Base-by-base conservation (phyloP, 2,113 vertebrate species). In the Otus sunia region DNA sequence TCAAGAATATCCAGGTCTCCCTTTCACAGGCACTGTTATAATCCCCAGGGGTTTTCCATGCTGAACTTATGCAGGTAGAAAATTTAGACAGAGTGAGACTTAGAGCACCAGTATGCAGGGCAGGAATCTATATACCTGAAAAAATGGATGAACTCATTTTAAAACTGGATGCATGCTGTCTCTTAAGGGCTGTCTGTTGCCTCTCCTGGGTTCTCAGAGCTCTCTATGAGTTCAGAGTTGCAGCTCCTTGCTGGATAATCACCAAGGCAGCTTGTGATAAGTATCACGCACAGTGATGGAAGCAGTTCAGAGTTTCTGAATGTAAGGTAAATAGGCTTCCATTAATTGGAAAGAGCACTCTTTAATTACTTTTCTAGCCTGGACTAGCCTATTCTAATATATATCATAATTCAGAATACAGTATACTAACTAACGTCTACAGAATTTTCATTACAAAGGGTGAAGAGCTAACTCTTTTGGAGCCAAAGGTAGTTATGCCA, bases 341-440 rank as follows among this genome's bases (percentile, higher is more conserved):
- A 67, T 96, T 97, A 95, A 95, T 95, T 97, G 92, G 84, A 96
- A 96, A 92, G 74, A 92, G 81, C 55, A 85, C 32, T 90, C 88
- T 91, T 72, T 97, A 97, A 97, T 96, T 97, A 97, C 77, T 96
- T 94, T 96, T 97, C 96, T 88, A 95, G 95, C 78, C 92, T 58
- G 43, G 87, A 89, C 97, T 95, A 94, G 96, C 72, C 92, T 91
- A 58, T 91, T 94, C 49, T 94, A 96, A 96, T 96, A 86, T 88
- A 89, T 95, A 96, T 95, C 89, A 71, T 94, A 90, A 96, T 96
- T 96, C 75, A 88, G 45, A 90, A 88, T 67, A 71, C 45, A 86
- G 50, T 73, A 87, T 85, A 81, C 89, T 84, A 93, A 95, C 77
- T 88, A 91, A 94, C 0, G 21, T 95, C 84, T 95, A 71, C 77